phyloP scores from a whole-genome alignment of 2,797 vertebrate species.

The Alosa sapidissima region DNA sequence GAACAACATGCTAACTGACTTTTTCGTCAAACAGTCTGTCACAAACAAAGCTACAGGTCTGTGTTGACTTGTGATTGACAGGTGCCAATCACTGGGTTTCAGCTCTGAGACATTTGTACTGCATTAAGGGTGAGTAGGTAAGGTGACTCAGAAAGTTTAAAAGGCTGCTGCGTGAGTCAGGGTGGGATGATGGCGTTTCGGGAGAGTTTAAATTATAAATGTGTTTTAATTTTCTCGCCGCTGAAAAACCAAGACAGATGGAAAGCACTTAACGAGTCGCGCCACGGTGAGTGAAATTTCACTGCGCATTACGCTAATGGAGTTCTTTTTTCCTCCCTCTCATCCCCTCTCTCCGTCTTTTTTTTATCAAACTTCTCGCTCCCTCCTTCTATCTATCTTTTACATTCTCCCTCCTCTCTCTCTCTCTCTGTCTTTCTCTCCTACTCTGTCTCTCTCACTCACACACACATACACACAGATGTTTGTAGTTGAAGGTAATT shows the following conservation, averaged over 20 bases:
- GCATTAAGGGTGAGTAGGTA: background rate
- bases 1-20: background rate
- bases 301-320: constrained; percentile 80
- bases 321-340: constrained; percentile 59
- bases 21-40: background rate
- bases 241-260: constrained; percentile 76
- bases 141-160: constrained; percentile 53
- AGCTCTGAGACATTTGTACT: background rate
- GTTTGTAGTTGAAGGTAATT: constrained; percentile 78
- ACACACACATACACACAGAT: constrained; percentile 66
- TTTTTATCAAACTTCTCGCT: constrained; percentile 48
- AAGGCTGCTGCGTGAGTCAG: constrained; percentile 57
- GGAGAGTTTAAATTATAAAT: constrained; percentile 78
- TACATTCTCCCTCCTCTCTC: constrained; percentile 27
- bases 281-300: constrained; percentile 73
- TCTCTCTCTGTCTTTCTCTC: constrained; percentile 26
- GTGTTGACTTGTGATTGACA: background rate
- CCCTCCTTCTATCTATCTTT: constrained; percentile 35
- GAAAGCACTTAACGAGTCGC: constrained; percentile 79
- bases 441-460: constrained; percentile 32
- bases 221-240: constrained; percentile 66
- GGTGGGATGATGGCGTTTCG: constrained; percentile 64
- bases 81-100: background rate
- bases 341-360: constrained; percentile 35
- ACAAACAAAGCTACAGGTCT: background rate